Percentiles rank a stretch among this genome's conserved stretches.
phyloP scores from a whole-genome alignment of 2,888 invertebrate genomes.

The Chrysolina oricalcia region DNA sequence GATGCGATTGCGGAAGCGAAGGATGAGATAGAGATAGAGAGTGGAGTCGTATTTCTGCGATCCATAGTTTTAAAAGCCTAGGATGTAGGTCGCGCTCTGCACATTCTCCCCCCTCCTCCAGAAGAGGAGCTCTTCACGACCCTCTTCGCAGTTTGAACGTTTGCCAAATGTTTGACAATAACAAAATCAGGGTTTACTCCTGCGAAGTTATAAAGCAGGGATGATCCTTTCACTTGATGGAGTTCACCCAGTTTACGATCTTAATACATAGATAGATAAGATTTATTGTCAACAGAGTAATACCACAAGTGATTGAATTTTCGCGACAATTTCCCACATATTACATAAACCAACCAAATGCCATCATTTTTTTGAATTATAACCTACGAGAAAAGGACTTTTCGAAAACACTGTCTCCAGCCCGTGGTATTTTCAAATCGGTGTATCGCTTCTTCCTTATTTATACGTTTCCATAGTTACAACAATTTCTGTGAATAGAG shows the following conservation, averaged over 20 bases:
- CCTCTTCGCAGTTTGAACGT: constrained; percentile 41
- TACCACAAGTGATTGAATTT: too few species aligned
- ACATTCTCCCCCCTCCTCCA: neutral
- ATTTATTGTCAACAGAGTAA: too few species aligned
- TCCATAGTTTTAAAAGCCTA: constrained; percentile 48
- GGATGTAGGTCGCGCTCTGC: constrained; percentile 46
- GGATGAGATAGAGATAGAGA: constrained; percentile 29
- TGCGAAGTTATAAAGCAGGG: neutral
- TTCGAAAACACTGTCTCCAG: too few species aligned
- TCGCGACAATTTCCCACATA: too few species aligned
- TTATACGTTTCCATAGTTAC: too few species aligned
- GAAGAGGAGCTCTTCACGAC: constrained; percentile 29
- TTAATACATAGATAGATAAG: too few species aligned
- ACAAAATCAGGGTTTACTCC: constrained; percentile 18
- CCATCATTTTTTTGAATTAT: too few species aligned
- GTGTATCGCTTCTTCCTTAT: too few species aligned
- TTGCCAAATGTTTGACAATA: constrained; percentile 45
- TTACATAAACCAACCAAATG: too few species aligned
- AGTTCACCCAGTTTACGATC: neutral
- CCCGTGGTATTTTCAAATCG: too few species aligned
- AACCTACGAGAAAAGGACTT: too few species aligned
- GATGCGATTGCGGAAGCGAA: neutral
- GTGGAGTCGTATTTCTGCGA: constrained; percentile 45
- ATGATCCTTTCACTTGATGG: neutral
- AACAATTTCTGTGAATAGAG: too few species aligned